Evolutionary conservation across 2,113 vertebrate genomes (phyloP).

Genomic region (Phasianus colchicus): DNA sequence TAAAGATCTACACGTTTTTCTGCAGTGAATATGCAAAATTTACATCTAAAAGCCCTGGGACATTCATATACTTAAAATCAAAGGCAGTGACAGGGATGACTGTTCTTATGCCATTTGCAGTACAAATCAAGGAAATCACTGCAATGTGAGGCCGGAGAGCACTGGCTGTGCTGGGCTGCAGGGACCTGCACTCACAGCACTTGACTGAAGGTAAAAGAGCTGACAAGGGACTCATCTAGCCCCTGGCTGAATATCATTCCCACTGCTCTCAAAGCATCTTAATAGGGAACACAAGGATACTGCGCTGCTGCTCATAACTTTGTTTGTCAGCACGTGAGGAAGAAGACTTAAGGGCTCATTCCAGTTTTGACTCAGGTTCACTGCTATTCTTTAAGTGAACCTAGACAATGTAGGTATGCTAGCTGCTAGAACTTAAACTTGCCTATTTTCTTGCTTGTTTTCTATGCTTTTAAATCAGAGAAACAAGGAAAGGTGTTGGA

Average conservation of each 20-base stretch:
- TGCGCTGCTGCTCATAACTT: neutral
- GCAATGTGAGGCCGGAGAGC: neutral
- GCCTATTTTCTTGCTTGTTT: neutral
- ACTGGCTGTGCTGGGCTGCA: neutral
- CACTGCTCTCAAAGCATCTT: neutral
- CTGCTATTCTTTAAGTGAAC: neutral
- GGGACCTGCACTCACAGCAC: neutral
- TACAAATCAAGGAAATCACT: neutral
- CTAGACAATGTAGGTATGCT: neutral
- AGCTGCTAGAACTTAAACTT: neutral
- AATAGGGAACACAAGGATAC: neutral
- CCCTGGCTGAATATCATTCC: neutral
- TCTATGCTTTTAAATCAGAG: neutral
- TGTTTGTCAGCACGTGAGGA: neutral
- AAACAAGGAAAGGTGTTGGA: constrained; percentile 28
- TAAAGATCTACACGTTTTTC: neutral
- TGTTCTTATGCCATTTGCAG: neutral
- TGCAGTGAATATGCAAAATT: neutral
- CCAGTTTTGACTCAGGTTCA: neutral
- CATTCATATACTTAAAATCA: neutral
- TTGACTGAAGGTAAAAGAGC: neutral
- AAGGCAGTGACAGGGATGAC: neutral
- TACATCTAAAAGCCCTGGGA: neutral
- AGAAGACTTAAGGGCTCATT: neutral
- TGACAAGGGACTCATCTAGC: neutral